Evolutionary conservation across 2,113 vertebrate species (phyloP), one percentile per base, ranked within the genome.

Genomic region (Heterotis niloticus): DNA sequence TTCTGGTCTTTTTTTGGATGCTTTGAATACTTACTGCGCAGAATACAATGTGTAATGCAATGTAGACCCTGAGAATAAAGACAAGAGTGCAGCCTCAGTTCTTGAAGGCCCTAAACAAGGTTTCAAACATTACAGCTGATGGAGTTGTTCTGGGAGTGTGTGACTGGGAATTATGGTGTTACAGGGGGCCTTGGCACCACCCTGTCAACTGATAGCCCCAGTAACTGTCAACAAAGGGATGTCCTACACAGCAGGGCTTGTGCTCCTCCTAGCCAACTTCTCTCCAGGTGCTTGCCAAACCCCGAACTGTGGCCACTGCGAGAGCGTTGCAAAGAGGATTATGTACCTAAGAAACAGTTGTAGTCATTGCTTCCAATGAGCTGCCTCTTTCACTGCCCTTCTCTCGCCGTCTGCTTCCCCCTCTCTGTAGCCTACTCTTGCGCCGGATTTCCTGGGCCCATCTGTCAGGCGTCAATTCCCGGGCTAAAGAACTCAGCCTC

Each of bases 391-490:
- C 81, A 78, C 71, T 85, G 82, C 77, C 26, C 66, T 80, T 51
- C 57, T n/a, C 51, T 67, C n/a, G n/a, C n/a, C 34, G 7, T 44
- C 34, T 44, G 34, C 7, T 44, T 44, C 34, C 7, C 34, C 34
- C 7, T 2, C 34, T 62, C 78, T 29, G 76, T 17, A 74, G 74
- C 80, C 78, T 51, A 18, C 57, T 70, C 82, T 76, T 72, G 78
- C 14, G 26, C 81, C 82, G 84, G 82, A 87, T 84, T 84, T 86
- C 79, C 83, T 64, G 0, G 51, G 70, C 71, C 88, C 87, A 88
- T 91, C 87, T 88, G 89, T 88, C 86, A 84, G 75, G 34, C 34
- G 2, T 44, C 34, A 81, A 0, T 12, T 28, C 78, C 77, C 72
- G 34, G 81, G 77, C 83, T 59, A 70, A 62, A 67, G 26, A 68